Conservation (phyloP, 1,140 invertebrate genomes). For the Piezodorus guildinii region DNA sequence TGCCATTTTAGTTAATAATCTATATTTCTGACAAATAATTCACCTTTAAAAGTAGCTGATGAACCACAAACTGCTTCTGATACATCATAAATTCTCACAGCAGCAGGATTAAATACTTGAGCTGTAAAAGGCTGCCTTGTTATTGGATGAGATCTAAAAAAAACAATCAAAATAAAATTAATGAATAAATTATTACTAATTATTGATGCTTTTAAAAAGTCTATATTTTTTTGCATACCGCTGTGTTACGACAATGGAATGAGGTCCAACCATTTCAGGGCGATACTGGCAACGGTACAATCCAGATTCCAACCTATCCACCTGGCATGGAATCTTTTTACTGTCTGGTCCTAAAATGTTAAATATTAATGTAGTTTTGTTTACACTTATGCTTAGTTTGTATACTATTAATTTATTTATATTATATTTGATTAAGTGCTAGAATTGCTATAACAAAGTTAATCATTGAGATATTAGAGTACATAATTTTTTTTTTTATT, state of each 20-base stretch:
- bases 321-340: conserved; percentile 40
- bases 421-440: no score
- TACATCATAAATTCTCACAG: conserved; percentile 65
- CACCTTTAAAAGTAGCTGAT: conserved; percentile 65
- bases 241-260: conserved; percentile 42
- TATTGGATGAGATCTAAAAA: conserved; percentile 39
- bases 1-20: no score
- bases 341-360: conserved; percentile 42
- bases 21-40: no score
- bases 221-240: not conserved
- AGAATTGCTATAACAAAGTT: no score
- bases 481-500: no score
- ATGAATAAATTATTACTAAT: not conserved
- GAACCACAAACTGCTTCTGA: conserved; percentile 71
- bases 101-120: conserved; percentile 73
- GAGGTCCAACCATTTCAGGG: conserved; percentile 46
- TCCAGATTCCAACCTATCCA: conserved; percentile 39
- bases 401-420: no score
- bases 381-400: no score
- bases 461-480: no score
- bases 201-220: not conserved
- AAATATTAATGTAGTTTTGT: not conserved
- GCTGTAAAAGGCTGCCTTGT: conserved; percentile 53
- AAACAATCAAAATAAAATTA: not conserved
- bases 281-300: conserved; percentile 44